Evolutionary conservation across 2,888 invertebrate genomes (phyloP).

Genomic region (Acronicta alni): DNA sequence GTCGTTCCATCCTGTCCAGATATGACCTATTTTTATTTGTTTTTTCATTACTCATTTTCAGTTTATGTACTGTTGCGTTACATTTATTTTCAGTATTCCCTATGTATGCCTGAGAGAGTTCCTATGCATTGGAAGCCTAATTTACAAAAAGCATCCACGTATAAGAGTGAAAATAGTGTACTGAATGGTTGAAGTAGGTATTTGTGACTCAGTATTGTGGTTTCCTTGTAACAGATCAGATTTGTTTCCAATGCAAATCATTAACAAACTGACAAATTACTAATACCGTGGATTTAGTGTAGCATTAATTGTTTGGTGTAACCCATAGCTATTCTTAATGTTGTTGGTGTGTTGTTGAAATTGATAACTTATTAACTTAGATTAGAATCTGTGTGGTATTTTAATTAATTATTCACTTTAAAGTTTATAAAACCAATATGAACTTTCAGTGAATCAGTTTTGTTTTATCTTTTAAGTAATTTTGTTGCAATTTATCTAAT

Average conservation of each 20-base stretch:
- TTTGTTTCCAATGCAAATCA: slow-evolving; percentile 64
- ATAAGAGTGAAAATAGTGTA: slow-evolving; percentile 89
- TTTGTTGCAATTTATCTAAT: slow-evolving; percentile 46
- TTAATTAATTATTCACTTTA: slow-evolving; percentile 60
- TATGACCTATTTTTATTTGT: slow-evolving; percentile 17
- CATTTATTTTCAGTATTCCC: slow-evolving; percentile 86
- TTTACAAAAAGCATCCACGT: slow-evolving; percentile 88
- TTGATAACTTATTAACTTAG: slow-evolving; percentile 74
- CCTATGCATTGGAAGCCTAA: slow-evolving; percentile 89
- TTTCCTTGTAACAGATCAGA: slow-evolving; percentile 64
- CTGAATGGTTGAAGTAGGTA: slow-evolving; percentile 89
- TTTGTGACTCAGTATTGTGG: slow-evolving; percentile 69
- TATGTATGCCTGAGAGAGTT: slow-evolving; percentile 89
- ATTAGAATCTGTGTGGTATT: slow-evolving; percentile 84
- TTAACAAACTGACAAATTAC: slow-evolving; percentile 66
- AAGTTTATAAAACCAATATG: slow-evolving; percentile 69
- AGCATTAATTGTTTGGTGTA: slow-evolving; percentile 85
- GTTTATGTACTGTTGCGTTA: slow-evolving; percentile 72
- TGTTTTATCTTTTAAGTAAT: slow-evolving; percentile 37
- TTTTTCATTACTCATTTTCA: slow-evolving; percentile 55
- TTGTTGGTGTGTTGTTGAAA: slow-evolving; percentile 87
- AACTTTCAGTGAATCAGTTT: slow-evolving; percentile 68
- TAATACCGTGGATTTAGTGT: slow-evolving; percentile 81
- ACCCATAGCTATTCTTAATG: slow-evolving; percentile 85
- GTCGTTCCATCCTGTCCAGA: slow-evolving; percentile 5